Conservation (phyloP, 2,888 invertebrate species). For the Antitype chi region DNA sequence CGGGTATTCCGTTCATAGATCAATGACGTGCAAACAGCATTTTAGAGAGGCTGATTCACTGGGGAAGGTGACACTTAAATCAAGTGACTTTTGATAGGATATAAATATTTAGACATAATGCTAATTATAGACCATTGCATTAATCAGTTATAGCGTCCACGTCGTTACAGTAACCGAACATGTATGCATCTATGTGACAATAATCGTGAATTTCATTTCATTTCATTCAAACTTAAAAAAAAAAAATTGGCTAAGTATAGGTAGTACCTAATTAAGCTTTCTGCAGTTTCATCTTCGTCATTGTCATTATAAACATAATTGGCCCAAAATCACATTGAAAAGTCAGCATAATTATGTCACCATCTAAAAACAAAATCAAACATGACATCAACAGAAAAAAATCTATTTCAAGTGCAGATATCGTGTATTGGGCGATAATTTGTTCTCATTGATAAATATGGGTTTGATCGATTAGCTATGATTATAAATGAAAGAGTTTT, state of each 20-base stretch:
- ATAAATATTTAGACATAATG: conserved; percentile 24
- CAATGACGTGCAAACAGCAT: conserved; percentile 23
- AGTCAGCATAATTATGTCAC: conserved; percentile 22
- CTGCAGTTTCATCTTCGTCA: conserved; percentile 5
- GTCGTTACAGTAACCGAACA: background rate
- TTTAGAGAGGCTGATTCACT: conserved; percentile 34
- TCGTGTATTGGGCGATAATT: conserved; percentile 53
- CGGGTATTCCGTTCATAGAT: conserved; percentile 24
- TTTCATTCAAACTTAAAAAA: background rate
- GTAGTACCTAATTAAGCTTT: background rate
- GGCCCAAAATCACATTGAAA: background rate
- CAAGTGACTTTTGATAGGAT: conserved; percentile 31
- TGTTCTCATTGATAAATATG: conserved; percentile 64
- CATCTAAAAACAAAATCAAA: conserved; percentile 28
- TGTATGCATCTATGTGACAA: background rate
- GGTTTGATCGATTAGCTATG: conserved; percentile 60
- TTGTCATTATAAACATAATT: background rate
- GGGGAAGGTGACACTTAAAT: conserved; percentile 37
- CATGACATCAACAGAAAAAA: conserved; percentile 40
- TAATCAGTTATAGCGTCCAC: background rate
- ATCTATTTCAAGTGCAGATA: conserved; percentile 46
- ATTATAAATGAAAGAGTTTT: conserved; percentile 58
- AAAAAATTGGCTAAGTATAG: no score
- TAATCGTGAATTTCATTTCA: no score
- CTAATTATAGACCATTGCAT: conserved; percentile 28